A percentile compares a stretch with the other conserved stretches of the same genome.
These are phyloP conservation scores for Antennarius striatus DNA, from an alignment of 2,113 vertebrate genomes.

Conservation along the genomic window DNA sequence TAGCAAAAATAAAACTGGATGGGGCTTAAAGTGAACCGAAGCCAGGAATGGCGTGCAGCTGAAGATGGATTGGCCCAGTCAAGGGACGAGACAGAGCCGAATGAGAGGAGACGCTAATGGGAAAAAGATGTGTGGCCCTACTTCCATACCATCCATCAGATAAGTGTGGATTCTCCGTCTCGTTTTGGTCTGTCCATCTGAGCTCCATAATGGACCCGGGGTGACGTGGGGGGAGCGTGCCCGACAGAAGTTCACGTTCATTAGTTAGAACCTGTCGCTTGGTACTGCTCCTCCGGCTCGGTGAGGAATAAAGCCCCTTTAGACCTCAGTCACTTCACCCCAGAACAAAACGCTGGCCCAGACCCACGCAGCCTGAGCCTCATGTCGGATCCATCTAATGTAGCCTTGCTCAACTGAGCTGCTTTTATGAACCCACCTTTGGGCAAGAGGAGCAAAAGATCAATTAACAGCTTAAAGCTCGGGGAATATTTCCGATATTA, in stretches of 20 bases:
- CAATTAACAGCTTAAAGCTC: too few species aligned
- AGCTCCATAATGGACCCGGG: slow-evolving; percentile 53
- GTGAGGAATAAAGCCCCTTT: slow-evolving; percentile 2
- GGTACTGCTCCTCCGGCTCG: slow-evolving; percentile 4
- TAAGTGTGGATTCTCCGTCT: slow-evolving; percentile 12
- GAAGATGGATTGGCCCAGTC: slow-evolving; percentile 31
- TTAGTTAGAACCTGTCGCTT: slow-evolving; percentile 70
- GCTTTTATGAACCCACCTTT: too few species aligned
- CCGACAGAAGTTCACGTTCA: slow-evolving; percentile 72
- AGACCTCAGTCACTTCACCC: background rate
- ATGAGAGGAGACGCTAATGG: slow-evolving; percentile 54
- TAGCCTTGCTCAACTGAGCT: background rate
- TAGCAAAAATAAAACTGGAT: background rate
- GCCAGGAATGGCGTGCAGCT: slow-evolving; percentile 1
- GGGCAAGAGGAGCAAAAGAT: too few species aligned
- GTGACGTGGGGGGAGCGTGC: slow-evolving; percentile 31
- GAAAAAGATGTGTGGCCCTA: slow-evolving; percentile 45
- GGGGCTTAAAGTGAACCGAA: background rate
- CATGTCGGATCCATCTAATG: background rate
- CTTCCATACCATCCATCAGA: slow-evolving; percentile 54
- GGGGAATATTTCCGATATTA: too few species aligned
- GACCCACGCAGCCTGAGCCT: background rate
- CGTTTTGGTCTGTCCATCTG: slow-evolving; percentile 31
- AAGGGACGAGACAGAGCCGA: slow-evolving; percentile 34
- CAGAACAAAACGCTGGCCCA: background rate